phyloP scores from a whole-genome alignment of 2,888 invertebrate species.

The Isotomurus palustris region DNA sequence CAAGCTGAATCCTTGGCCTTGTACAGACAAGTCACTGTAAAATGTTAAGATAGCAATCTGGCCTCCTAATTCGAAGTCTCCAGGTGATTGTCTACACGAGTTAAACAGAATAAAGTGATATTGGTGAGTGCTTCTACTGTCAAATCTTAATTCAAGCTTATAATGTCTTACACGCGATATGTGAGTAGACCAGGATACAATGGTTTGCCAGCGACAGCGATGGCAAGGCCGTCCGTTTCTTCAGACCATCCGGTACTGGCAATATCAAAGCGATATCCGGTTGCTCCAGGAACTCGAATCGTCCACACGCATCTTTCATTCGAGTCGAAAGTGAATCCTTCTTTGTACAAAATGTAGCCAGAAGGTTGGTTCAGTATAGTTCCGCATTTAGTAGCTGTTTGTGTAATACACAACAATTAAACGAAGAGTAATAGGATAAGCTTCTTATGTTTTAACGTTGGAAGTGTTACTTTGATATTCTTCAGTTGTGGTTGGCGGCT shows the following conservation, averaged over 20 bases:
- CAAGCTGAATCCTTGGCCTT: too few relatives aligned
- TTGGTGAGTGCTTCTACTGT: too few relatives aligned
- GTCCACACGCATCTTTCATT: constrained; percentile 9
- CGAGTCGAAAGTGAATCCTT: neutral
- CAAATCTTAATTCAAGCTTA: too few relatives aligned
- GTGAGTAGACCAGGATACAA: too few relatives aligned
- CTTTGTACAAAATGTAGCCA: neutral
- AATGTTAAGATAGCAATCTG: too few relatives aligned
- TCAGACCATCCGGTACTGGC: neutral
- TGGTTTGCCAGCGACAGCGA: too few relatives aligned
- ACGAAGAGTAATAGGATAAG: neutral
- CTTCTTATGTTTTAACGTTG: neutral
- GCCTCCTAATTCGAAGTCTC: too few relatives aligned
- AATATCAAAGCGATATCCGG: neutral
- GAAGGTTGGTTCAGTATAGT: neutral
- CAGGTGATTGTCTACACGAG: too few relatives aligned
- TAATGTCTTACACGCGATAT: too few relatives aligned
- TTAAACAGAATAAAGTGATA: too few relatives aligned
- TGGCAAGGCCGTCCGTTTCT: neutral
- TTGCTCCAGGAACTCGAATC: neutral
- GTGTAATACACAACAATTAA: neutral
- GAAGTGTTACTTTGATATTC: neutral
- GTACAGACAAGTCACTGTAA: too few relatives aligned
- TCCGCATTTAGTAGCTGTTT: neutral
- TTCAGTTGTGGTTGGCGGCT: too few relatives aligned